Evolutionary conservation across 2,113 vertebrate species (phyloP).

Genomic region (Marcusenius ussheri): DNA sequence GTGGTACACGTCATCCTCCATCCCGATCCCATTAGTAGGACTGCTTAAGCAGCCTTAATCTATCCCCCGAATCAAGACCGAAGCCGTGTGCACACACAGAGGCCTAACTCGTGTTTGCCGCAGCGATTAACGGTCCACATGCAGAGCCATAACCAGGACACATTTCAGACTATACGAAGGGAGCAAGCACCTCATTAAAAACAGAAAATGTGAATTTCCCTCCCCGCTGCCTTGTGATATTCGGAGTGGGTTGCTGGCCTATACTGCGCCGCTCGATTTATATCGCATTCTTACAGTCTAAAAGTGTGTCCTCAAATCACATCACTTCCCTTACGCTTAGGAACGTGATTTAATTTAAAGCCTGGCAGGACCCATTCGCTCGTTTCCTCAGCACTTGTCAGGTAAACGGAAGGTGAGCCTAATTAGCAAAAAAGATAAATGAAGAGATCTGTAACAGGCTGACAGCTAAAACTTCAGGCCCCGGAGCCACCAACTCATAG

Average conservation of each 20-base stretch:
- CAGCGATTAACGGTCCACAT: neutral
- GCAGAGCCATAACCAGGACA: slow-evolving; percentile 10
- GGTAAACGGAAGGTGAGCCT: neutral
- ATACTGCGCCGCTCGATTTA: neutral
- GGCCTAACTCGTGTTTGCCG: neutral
- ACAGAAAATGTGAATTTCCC: neutral
- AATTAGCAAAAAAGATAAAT: neutral
- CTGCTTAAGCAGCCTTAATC: neutral
- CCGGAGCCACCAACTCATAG: neutral
- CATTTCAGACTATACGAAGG: slow-evolving; percentile 18
- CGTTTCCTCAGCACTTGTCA: neutral
- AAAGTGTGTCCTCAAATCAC: slow-evolving; percentile 30
- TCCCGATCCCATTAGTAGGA: neutral
- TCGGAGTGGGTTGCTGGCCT: neutral
- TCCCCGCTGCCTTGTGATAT: too few species aligned
- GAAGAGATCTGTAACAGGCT: neutral
- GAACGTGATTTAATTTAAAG: slow-evolving; percentile 11
- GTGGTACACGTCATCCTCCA: neutral
- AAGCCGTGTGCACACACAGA: neutral
- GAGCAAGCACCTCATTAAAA: neutral
- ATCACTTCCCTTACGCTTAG: neutral
- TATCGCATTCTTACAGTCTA: slow-evolving; percentile 3
- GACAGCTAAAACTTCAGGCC: neutral
- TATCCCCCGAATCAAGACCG: neutral
- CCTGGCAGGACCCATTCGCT: neutral